Evolutionary conservation across 1,140 invertebrate genomes (phyloP).

Genomic region (Apis mellifera): Amel_HAv3.1 CM009943.2:3157501-3158000

Average conservation of each 20-base stretch:
- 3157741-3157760: constrained; percentile 67
- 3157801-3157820: constrained; percentile 68
- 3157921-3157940: not conserved
- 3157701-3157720: constrained; percentile 33
- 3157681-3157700: not conserved
- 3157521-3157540: too few species aligned
- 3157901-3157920: not conserved
- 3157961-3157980: constrained; percentile 61
- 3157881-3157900: constrained; percentile 23
- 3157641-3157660: too few species aligned
- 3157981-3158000: too few species aligned
- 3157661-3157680: too few species aligned
- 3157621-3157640: too few species aligned
- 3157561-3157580: too few species aligned
- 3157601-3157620: too few species aligned
- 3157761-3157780: constrained; percentile 58
- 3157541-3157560: too few species aligned
- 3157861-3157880: constrained; percentile 55
- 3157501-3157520: too few species aligned
- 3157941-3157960: too few species aligned
- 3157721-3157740: constrained; percentile 44
- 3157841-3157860: constrained; percentile 77
- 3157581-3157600: too few species aligned
- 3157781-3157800: constrained; percentile 75
- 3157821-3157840: constrained; percentile 67